phyloP scores from a whole-genome alignment of 2,888 invertebrate species.

The Cosmia trapezina region DNA sequence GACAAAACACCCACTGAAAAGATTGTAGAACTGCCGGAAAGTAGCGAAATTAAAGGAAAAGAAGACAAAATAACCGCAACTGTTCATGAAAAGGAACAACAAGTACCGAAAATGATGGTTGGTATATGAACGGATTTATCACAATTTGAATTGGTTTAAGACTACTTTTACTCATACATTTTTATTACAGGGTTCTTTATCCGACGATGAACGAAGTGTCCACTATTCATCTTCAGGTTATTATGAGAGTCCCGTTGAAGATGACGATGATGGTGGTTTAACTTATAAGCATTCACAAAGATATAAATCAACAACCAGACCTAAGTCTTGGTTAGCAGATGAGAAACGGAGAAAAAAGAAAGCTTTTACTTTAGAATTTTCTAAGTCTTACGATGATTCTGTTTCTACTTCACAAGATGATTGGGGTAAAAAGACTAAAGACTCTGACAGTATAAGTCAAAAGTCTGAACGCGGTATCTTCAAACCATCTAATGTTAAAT shows the following conservation, averaged over 20 bases:
- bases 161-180: not conserved
- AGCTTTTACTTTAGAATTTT: conserved; percentile 94
- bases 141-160: not conserved
- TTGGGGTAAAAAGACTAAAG: conserved; percentile 83
- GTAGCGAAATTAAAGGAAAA: conserved; percentile 71
- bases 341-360: conserved; percentile 93
- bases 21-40: conserved; percentile 75
- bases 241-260: conserved; percentile 94
- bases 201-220: conserved; percentile 93
- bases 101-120: conserved; percentile 86
- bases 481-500: conserved; percentile 78
- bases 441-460: conserved; percentile 76
- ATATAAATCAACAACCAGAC: conserved; percentile 84
- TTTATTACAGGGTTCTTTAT: conserved; percentile 88
- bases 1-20: conserved; percentile 79
- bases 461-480: conserved; percentile 78
- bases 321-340: conserved; percentile 92
- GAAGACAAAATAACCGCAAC: conserved; percentile 75
- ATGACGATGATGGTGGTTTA: conserved; percentile 90
- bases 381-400: conserved; percentile 90
- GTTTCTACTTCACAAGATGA: conserved; percentile 89
- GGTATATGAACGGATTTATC: conserved; percentile 64
- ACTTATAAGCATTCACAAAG: conserved; percentile 89
- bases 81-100: conserved; percentile 78
- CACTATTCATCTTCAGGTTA: conserved; percentile 94